Evolutionary conservation across 2,113 vertebrate species (phyloP), one percentile per base, ranked within the genome.

Genomic region (Lampris incognitus): DNA sequence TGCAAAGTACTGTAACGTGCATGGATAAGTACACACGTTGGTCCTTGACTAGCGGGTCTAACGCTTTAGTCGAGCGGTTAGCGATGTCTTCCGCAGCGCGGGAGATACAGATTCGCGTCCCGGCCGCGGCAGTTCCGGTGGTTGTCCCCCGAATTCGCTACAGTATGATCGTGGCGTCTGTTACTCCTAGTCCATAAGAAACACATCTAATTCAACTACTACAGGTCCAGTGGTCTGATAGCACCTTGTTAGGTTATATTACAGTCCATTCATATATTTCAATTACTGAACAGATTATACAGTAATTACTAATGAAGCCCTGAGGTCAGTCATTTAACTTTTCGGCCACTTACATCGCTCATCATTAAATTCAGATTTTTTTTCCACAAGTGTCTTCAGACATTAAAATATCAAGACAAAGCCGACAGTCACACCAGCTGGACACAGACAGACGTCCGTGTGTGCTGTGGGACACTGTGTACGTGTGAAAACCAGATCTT

Each of bases 271-370:
- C 52, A 48, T 68, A 64, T 74, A 68, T 74, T 75, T 75, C 55
- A 68, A 39, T 75, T 9, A 70, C 72, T 82, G 24, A 66, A 74
- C 85, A 82, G 70, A 57, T 72, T 61, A 39, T 79, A 85, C 67
- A 82, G 66, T 66, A 50, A 70, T 42, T 67, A 69, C 49, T 87
- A 60, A 74, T 84, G 89, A 85, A 89, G 85, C 89, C 93, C 92
- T 93, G 91, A 93, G 91, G 85, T 92, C 84, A 79, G 60, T 63
- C 67, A 78, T 69, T 65, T 77, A 6, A 81, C 82, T 56, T 78
- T n/a, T 74, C 76, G n/a, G 62, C 36, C 61, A 76, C 66, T 66
- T 72, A 74, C 54, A 73, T 61, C 69, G 60, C 13, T 73, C 56
- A 50, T 77, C 58, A 67, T 56, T 50, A 40, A 40, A 59, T n/a